phyloP scores from a whole-genome alignment of 2,888 invertebrate genomes.

The Polydesmus complanatus region DNA sequence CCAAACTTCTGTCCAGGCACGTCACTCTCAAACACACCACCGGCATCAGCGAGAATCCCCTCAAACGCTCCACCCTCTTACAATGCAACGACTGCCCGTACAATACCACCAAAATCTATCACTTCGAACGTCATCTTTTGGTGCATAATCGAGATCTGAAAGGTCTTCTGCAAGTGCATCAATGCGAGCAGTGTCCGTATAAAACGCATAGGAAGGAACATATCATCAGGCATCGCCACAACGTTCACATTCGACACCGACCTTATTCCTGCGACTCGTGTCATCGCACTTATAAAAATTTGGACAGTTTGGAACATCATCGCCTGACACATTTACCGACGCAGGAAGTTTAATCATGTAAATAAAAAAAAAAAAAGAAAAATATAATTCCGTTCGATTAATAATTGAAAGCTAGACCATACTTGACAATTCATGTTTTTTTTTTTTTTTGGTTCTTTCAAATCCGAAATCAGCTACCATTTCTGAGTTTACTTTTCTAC shows the following conservation, averaged over 20 bases:
- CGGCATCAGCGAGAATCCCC: neutral
- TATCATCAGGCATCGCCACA: constrained; percentile 32
- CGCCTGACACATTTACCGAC: neutral
- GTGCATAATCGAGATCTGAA: constrained; percentile 22
- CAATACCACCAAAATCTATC: constrained; percentile 24
- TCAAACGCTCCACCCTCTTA: constrained; percentile 12
- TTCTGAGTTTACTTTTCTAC: too few relatives aligned
- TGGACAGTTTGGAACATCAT: constrained; percentile 29
- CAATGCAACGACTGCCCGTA: constrained; percentile 27
- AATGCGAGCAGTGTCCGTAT: constrained; percentile 32
- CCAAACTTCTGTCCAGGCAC: constrained; percentile 26
- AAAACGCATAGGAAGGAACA: constrained; percentile 32
- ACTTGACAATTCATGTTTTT: too few relatives aligned
- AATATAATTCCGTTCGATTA: too few relatives aligned
- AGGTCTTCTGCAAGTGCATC: constrained; percentile 21
- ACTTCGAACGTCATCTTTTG: constrained; percentile 26
- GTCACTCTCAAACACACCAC: constrained; percentile 25
- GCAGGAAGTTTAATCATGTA: too few relatives aligned
- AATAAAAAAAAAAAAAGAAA: too few relatives aligned
- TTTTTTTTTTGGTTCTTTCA: too few relatives aligned
- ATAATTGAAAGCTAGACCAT: too few relatives aligned
- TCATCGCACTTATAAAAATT: constrained; percentile 40
- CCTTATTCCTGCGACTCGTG: constrained; percentile 41
- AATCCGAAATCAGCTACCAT: too few relatives aligned
- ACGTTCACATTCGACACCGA: constrained; percentile 38